Evolutionary conservation across 2,797 vertebrate genomes (phyloP).

Genomic region (Aselliscus stoliczkanus): DNA sequence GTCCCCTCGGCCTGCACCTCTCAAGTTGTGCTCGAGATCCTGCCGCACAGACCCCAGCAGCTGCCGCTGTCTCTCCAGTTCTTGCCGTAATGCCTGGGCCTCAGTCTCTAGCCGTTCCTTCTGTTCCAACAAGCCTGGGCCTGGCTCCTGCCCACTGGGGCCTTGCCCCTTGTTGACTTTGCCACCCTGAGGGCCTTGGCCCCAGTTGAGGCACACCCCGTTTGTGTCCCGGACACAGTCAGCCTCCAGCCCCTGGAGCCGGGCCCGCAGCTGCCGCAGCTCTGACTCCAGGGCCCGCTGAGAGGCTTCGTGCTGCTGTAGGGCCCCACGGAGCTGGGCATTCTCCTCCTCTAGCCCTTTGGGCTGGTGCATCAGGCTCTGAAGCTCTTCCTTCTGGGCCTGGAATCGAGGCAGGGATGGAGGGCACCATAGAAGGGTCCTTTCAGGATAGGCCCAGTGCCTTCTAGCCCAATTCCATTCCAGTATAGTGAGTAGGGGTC

Average conservation of each 20-base stretch:
- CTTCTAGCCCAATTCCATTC: neutral
- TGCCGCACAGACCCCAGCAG: slow-evolving; percentile 58
- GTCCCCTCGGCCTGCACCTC: neutral
- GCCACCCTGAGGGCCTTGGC: slow-evolving; percentile 51
- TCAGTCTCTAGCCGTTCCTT: slow-evolving; percentile 29
- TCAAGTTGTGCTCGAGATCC: slow-evolving; percentile 67
- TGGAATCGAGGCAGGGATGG: slow-evolving; percentile 61
- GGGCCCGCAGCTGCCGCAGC: slow-evolving; percentile 82
- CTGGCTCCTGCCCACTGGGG: fast-evolving
- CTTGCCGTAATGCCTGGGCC: neutral
- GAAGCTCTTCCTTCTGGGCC: slow-evolving; percentile 90
- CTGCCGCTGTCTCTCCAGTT: neutral
- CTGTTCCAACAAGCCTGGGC: slow-evolving; percentile 57
- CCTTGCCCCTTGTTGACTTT: neutral
- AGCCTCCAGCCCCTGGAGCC: slow-evolving; percentile 80
- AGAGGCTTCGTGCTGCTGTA: slow-evolving; percentile 84
- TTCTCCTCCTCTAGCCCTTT: slow-evolving; percentile 83
- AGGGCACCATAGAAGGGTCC: neutral
- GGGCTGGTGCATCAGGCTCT: slow-evolving; percentile 74
- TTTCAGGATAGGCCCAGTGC: neutral
- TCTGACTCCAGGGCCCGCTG: slow-evolving; percentile 84
- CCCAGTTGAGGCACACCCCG: slow-evolving; percentile 73
- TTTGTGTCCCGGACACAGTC: slow-evolving; percentile 51
- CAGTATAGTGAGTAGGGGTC: neutral
- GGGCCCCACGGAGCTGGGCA: slow-evolving; percentile 82